phyloP scores from a whole-genome alignment of 2,113 vertebrate species.

The Odontophorus gujanensis region DNA sequence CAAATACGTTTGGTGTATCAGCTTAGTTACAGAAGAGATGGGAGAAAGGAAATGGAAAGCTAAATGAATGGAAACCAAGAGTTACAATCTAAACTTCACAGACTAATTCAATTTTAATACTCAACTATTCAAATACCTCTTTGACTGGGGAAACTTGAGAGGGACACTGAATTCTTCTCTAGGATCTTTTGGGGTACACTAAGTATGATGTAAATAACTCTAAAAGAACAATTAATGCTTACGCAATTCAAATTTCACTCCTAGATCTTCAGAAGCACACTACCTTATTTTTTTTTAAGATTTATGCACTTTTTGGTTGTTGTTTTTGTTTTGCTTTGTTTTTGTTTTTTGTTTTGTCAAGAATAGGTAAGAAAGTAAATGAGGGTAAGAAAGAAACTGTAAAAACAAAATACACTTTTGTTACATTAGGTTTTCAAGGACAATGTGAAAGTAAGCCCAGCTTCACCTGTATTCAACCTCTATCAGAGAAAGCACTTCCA shows the following conservation, averaged over 20 bases:
- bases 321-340: background rate
- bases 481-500: background rate
- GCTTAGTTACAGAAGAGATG: background rate
- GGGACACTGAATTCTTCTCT: background rate
- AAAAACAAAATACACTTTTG: background rate
- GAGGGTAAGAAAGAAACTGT: no score
- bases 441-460: background rate
- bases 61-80: background rate
- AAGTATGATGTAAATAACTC: background rate
- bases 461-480: background rate
- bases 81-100: background rate
- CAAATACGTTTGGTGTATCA: background rate
- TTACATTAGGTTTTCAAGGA: background rate
- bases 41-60: background rate
- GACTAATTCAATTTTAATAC: background rate
- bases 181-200: background rate
- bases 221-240: background rate
- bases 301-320: background rate
- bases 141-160: background rate
- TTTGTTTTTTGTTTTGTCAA: background rate
- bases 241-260: background rate
- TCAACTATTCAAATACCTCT: background rate
- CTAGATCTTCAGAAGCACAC: background rate
- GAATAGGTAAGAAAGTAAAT: background rate
- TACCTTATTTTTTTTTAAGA: background rate